Percentiles rank a stretch among this genome's conserved stretches.
These are phyloP conservation scores for Pseudonaja textilis DNA, from an alignment of 2,113 vertebrate species.

Conservation along the genomic window DNA sequence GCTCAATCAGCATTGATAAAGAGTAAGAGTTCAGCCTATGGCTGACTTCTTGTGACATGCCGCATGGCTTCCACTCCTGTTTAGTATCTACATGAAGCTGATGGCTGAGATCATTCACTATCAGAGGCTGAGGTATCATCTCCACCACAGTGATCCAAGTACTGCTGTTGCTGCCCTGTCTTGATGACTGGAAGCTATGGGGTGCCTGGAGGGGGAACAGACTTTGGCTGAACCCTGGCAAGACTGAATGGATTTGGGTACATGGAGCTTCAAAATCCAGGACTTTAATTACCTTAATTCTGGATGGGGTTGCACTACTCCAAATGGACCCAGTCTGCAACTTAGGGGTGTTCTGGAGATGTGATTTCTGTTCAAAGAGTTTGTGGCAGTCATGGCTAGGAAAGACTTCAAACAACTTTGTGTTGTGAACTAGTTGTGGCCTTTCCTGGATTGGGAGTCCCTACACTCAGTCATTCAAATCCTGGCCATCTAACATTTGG, in stretches of 20 bases:
- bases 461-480: background rate
- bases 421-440: background rate
- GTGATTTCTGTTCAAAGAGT: background rate
- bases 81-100: background rate
- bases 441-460: background rate
- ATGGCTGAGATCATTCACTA: background rate
- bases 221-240: background rate
- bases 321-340: background rate
- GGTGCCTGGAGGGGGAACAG: background rate
- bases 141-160: background rate
- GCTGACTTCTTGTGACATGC: background rate
- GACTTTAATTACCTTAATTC: background rate
- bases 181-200: background rate
- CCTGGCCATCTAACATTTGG: background rate
- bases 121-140: background rate
- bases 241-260: background rate
- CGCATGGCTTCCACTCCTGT: background rate
- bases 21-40: background rate
- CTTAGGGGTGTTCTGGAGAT: background rate
- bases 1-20: background rate
- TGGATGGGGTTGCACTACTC: background rate
- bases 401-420: background rate
- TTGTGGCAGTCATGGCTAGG: background rate
- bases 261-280: background rate
- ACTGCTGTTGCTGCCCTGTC: background rate